phyloP scores from a whole-genome alignment of 2,888 invertebrate genomes.

The Ormyrus thymus region DNA sequence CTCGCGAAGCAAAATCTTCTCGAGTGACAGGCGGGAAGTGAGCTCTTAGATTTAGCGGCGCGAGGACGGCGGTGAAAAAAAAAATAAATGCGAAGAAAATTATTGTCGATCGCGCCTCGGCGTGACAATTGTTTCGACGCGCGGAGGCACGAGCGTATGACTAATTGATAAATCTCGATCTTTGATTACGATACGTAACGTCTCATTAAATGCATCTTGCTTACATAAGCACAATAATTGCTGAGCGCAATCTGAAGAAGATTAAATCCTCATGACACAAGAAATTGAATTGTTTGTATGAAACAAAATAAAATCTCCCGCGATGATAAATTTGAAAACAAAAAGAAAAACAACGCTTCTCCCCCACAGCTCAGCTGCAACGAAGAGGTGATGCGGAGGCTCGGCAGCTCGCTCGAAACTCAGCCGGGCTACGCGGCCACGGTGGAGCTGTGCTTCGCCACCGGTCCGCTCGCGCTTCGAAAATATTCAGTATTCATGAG shows the following conservation, averaged over 20 bases:
- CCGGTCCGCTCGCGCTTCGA: slow-evolving; percentile 82
- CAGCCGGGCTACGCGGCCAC: slow-evolving; percentile 88
- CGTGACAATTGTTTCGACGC: too few relatives aligned
- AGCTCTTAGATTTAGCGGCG: too few relatives aligned
- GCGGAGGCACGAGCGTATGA: too few relatives aligned
- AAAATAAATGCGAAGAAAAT: too few relatives aligned
- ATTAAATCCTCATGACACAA: neutral
- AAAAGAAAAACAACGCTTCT: neutral
- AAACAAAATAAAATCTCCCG: neutral
- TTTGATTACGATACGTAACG: too few relatives aligned
- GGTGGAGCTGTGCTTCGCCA: slow-evolving; percentile 86
- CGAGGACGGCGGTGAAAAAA: too few relatives aligned
- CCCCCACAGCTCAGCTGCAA: slow-evolving; percentile 81
- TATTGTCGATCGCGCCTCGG: too few relatives aligned
- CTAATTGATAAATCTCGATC: too few relatives aligned
- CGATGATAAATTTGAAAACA: neutral
- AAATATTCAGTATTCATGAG: slow-evolving; percentile 81
- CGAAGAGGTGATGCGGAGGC: slow-evolving; percentile 80
- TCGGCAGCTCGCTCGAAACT: slow-evolving; percentile 76
- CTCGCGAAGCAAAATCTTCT: too few relatives aligned
- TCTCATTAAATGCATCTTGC: too few relatives aligned
- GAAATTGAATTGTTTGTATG: neutral
- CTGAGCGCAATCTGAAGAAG: neutral
- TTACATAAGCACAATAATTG: too few relatives aligned
- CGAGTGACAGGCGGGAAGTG: too few relatives aligned